Base-by-base conservation (phyloP, 2,888 invertebrate genomes). In the Bursaphelenchus okinawaensis region DNA sequence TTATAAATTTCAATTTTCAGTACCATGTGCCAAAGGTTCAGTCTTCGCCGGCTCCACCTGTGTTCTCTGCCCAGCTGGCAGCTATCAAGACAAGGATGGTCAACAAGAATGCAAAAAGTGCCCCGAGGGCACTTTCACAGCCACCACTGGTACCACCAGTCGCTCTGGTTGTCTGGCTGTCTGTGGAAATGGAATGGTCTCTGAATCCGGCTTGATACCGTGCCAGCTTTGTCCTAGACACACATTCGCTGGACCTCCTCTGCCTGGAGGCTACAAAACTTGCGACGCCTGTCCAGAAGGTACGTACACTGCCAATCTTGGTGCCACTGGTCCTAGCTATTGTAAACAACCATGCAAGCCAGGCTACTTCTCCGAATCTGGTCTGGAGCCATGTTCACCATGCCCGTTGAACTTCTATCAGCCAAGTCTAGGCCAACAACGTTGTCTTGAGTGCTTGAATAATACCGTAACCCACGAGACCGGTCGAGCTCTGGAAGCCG, bases 11-110 rank as follows among this genome's bases (percentile, higher is more conserved):
- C 23, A 23, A 23, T 51, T 68, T 87, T 74, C 79, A 91, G 91
- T 94, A 69, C 91, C 95, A 82, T 98, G 98, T 83, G 95, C 96
- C 7, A 93, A 93, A 74, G 96, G 96, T 78, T 93, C 94, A 0
- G 93, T 89, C 80, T 90, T 90, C 75, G 91, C 92, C 77, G 92
- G 93, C 85, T 90, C 91, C 80, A 88, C 89, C 83, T 95, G 95
- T 82, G 86, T 90, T 58, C 88, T 89, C 68, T 95, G 95, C 83
- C 90, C 90, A 74, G 90, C 90, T 83, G 92, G 92, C 70, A 91
- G 89, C 65, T 95, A 92, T 83, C 94, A 76, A 65, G 77, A 79
- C 65, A 71, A 75, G 23, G 58, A 67, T 7, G 81, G 81, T 4
- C 92, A 54, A 75, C 92, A 92, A 4, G 91, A 93, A 22, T 95